Conservation (phyloP, 2,888 invertebrate species). For the Plutella xylostella region DNA sequence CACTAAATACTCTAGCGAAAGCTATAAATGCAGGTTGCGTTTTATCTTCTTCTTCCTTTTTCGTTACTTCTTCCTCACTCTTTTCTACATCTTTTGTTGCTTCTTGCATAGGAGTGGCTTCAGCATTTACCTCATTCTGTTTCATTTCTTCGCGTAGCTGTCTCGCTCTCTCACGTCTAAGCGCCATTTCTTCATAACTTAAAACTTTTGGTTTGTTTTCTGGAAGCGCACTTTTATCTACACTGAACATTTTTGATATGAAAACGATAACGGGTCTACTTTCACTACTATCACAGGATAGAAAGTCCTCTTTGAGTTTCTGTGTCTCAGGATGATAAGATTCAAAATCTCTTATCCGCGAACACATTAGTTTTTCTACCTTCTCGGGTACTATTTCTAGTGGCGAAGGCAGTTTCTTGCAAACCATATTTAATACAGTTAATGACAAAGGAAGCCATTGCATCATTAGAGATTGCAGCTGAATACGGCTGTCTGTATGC, state of each 20-base stretch:
- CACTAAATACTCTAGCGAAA: constrained; percentile 94
- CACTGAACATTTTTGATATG: constrained; percentile 92
- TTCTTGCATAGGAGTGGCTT: constrained; percentile 23
- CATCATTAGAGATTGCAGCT: constrained; percentile 84
- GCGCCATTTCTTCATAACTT: constrained; percentile 78
- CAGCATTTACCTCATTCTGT: constrained; percentile 28
- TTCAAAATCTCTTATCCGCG: constrained; percentile 75
- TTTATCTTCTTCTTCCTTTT: constrained; percentile 38
- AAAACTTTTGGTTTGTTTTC: constrained; percentile 84
- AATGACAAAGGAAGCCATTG: constrained; percentile 92
- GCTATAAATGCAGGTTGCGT: constrained; percentile 83
- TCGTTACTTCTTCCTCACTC: constrained; percentile 44
- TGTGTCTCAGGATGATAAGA: constrained; percentile 77
- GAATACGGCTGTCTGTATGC: constrained; percentile 80
- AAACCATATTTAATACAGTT: constrained; percentile 86
- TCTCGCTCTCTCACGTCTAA: constrained; percentile 75
- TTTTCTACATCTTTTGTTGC: constrained; percentile 20
- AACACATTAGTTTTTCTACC: constrained; percentile 85
- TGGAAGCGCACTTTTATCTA: constrained; percentile 80
- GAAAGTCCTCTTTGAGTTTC: constrained; percentile 75
- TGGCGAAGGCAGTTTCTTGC: constrained; percentile 85
- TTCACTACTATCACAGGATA: constrained; percentile 74
- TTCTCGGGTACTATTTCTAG: constrained; percentile 79
- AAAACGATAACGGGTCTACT: constrained; percentile 78
- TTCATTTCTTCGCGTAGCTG: constrained; percentile 73